Base-by-base conservation (phyloP, 64 coral and sea anemone species). In the Cladopsammia gracilis region DNA sequence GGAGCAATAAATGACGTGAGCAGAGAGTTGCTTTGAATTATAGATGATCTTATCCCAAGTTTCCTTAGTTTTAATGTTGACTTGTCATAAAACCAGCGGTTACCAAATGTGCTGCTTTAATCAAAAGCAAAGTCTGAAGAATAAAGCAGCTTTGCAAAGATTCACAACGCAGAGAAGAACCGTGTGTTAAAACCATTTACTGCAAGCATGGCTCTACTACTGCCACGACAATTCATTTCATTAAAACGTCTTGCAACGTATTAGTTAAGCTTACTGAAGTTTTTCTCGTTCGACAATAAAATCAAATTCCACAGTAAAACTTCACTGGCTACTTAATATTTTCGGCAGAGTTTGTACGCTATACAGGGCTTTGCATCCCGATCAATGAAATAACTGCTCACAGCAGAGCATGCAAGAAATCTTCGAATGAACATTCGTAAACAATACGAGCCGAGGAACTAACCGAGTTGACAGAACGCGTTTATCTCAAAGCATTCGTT, bases 11-110 rank as follows among this genome's bases (percentile, higher is more conserved):
- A 98, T 98, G 96, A 98, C 96, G 96, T 98, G 92, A 98, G 92
- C 96, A 90, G 71, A 73, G 72, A 89, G 72, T 87, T 90, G 59
- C 89, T 98, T 98, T 98, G 88, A 98, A 98, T 98, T 93, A 98
- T 98, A 98, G 72, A 98, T 98, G 96, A 97, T 69, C 68, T 84
- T 78, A 91, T 79, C 49, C 88, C 19, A 91, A 78, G 45, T 76
- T 65, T 58, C 45, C 82, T 46, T 73, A 74, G 86, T 56, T 94
- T 85, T 68, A 81, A 94, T 76, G 66, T 89, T 83, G 79, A 83
- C 87, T 64, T 82, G 88, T 81, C 92, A 94, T 83, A 89, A 84
- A 77, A 94, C 79, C 87, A 72, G 86, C 76, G 88, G 68, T 94
- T 84, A 73, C 68, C 60, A 73, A 83, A 74, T 89, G 24, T 83